A percentile compares a stretch with the other conserved stretches of the same genome.
Evolutionary conservation across 2,888 invertebrate species (phyloP).

Genomic region (Xanthia icteritia): DNA sequence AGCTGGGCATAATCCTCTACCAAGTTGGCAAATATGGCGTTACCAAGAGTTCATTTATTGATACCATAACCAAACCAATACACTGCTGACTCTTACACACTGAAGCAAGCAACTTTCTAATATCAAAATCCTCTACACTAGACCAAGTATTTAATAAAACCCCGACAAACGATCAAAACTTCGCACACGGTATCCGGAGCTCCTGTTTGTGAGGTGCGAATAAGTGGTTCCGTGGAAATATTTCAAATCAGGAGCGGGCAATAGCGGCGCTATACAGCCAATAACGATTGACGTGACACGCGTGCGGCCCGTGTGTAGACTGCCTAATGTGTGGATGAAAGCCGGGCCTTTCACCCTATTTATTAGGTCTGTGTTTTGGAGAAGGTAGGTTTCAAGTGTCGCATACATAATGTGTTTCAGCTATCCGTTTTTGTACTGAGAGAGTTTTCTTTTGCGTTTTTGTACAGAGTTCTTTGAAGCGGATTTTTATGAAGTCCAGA

Average conservation of each 20-base stretch:
- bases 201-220: slow-evolving; percentile 84
- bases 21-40: too few relatives aligned
- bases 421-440: slow-evolving; percentile 55
- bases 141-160: slow-evolving; percentile 32
- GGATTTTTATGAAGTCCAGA: slow-evolving; percentile 17
- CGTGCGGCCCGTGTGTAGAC: slow-evolving; percentile 83
- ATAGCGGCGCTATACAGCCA: slow-evolving; percentile 83
- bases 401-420: slow-evolving; percentile 64
- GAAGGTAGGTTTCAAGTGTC: slow-evolving; percentile 70
- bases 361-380: slow-evolving; percentile 81
- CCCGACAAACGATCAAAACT: slow-evolving; percentile 76
- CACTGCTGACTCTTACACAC: too few relatives aligned
- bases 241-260: slow-evolving; percentile 89
- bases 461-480: slow-evolving; percentile 7
- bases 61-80: neutral
- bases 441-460: slow-evolving; percentile 40
- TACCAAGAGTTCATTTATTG: neutral
- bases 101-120: neutral
- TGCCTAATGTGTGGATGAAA: slow-evolving; percentile 86
- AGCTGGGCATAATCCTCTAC: too few relatives aligned
- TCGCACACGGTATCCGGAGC: slow-evolving; percentile 66
- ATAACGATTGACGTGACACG: slow-evolving; percentile 88
- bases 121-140: slow-evolving; percentile 3
- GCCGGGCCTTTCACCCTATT: slow-evolving; percentile 83
- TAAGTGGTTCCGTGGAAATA: slow-evolving; percentile 90